Percentiles rank a stretch among this genome's conserved stretches.
These are phyloP conservation scores for Dynastes maya DNA, from an alignment of 2,888 invertebrate genomes.

Conservation along the genomic window DNA sequence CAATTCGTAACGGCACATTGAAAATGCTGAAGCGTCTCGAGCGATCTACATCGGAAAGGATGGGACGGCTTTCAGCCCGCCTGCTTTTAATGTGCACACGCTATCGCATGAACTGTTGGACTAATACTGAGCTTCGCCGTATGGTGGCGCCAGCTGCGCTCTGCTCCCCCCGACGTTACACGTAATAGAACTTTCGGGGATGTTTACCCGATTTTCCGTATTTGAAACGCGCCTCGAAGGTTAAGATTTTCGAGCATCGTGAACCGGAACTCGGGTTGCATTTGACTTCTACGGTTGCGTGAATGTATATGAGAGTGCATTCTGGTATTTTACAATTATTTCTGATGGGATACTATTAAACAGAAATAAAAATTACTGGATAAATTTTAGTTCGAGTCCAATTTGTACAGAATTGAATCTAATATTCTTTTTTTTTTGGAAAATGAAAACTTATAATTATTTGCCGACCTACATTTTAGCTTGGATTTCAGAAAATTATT, in stretches of 20 bases:
- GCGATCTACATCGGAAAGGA: slow-evolving; percentile 32
- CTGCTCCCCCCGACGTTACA: slow-evolving; percentile 63
- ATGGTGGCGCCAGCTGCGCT: slow-evolving; percentile 64
- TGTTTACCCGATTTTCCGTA: slow-evolving; percentile 67
- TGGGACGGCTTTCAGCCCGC: slow-evolving; percentile 15
- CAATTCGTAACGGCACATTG: slow-evolving; percentile 3
- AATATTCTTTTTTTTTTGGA: too few species aligned
- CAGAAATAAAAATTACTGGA: too few species aligned
- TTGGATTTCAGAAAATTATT: too few species aligned
- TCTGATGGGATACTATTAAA: too few species aligned
- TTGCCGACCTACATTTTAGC: too few species aligned
- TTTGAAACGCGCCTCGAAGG: slow-evolving; percentile 29
- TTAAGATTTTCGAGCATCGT: slow-evolving; percentile 14
- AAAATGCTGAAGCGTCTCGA: slow-evolving; percentile 27
- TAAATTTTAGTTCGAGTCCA: too few species aligned
- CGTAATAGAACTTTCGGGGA: slow-evolving; percentile 66
- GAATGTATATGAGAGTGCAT: neutral
- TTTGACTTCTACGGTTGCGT: neutral
- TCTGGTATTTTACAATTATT: too few species aligned
- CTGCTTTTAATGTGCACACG: slow-evolving; percentile 25
- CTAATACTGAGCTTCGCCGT: slow-evolving; percentile 64
- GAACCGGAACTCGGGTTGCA: slow-evolving; percentile 2
- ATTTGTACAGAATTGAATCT: too few species aligned
- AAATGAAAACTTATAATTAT: too few species aligned
- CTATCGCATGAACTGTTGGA: slow-evolving; percentile 61